Evolutionary conservation across 2,797 vertebrate genomes (phyloP).

Genomic region (Brachyrhaphis roseni): DNA sequence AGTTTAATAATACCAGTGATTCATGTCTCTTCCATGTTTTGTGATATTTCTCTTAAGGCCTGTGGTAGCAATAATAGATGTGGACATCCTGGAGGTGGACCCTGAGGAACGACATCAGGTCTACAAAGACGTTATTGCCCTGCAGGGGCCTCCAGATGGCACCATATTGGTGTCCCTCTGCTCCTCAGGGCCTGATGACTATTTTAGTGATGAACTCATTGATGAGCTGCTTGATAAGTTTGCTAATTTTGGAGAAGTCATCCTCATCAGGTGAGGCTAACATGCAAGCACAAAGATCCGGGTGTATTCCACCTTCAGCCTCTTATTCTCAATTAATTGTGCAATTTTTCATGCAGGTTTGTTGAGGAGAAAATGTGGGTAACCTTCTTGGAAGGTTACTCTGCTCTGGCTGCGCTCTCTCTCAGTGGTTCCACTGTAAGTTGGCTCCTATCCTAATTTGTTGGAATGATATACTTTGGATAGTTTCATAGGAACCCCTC

Average conservation of each 20-base stretch:
- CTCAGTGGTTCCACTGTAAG: constrained; percentile 86
- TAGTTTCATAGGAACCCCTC: neutral
- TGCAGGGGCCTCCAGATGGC: constrained; percentile 95
- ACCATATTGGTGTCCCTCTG: constrained; percentile 93
- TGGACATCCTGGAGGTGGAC: constrained; percentile 96
- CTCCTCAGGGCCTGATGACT: constrained; percentile 86
- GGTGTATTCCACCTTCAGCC: neutral
- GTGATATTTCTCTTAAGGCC: constrained; percentile 79
- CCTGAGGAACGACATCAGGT: constrained; percentile 92
- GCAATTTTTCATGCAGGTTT: constrained; percentile 81
- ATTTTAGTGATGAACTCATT: constrained; percentile 91
- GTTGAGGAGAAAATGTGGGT: constrained; percentile 99
- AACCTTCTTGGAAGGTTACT: constrained; percentile 96
- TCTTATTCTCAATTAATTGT: constrained; percentile 7
- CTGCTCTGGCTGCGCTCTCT: constrained; percentile 89
- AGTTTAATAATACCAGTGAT: neutral
- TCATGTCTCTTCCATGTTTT: neutral
- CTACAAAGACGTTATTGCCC: constrained; percentile 93
- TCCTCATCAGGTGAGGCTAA: constrained; percentile 90
- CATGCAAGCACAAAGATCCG: neutral
- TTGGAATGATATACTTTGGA: neutral
- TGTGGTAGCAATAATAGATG: constrained; percentile 92
- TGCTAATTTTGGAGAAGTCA: constrained; percentile 91
- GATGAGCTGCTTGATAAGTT: constrained; percentile 96
- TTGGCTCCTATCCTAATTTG: constrained; percentile 9